Base-by-base conservation (phyloP, 2,888 invertebrate genomes). In the Hypselothyrea guttata region DNA sequence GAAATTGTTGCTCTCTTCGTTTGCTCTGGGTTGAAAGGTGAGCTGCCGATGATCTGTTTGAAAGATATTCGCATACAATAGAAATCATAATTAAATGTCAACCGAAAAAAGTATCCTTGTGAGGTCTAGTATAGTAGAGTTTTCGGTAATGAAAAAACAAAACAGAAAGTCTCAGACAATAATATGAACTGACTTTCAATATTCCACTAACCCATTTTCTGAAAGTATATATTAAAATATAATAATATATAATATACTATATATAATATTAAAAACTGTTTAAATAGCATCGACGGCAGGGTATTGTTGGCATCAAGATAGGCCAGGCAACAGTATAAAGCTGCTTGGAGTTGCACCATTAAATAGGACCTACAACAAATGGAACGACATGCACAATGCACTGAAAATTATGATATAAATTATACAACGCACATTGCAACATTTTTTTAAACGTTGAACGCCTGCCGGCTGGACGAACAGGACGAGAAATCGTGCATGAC, bases 341-440 rank as follows among this genome's bases (percentile, higher is more conserved):
- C 77, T 77, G 72, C 77, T 56, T 30, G 46, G 40, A 70, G 59
- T n/a, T n/a, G n/a, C 49, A 55, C 54, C 64, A 45, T 52, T 54
- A 67, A 54, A 49, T 62, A 59, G 54, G 31, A 52, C 37, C 40
- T 44, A 38, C 22, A 33, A 7, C 34, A 9, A 18, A 31, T 7
- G 41, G 22, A 62, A 48, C 28, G 38, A 55, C 46, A 46, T 33
- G 30, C 33, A 72, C 62, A 68, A 48, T 59, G 65, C 57, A 60
- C 62, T 59, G 57, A 54, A 63, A 82, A 82, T 82, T 82, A 82
- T 82, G 82, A 84, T 81, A 82, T 76, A 81, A 84, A 78, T 84
- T 84, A 65, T 75, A 75, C 73, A 77, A 73, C 77, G 70, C 77
- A 84, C 84, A 77, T 78, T 81, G 81, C 81, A 81, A 81, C 81